Conservation (phyloP, 2,113 vertebrate genomes). For the Himantopus leucocephalus region DNA sequence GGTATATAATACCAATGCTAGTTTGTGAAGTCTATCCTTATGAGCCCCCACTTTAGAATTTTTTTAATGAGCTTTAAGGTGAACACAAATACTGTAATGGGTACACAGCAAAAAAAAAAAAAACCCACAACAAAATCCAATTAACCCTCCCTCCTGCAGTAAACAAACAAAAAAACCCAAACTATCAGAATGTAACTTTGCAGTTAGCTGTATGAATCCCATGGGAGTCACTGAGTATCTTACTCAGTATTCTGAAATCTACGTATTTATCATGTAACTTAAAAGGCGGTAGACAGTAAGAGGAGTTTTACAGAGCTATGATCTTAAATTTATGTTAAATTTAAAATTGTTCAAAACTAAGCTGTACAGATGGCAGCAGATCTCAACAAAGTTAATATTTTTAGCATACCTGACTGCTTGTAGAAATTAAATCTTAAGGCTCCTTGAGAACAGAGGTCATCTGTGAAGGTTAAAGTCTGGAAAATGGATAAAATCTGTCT, state of each 20-base stretch:
- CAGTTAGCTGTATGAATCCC: background rate
- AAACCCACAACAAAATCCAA: background rate
- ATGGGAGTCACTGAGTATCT: background rate
- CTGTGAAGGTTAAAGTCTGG: background rate
- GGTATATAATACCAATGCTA: background rate
- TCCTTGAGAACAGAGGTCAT: background rate
- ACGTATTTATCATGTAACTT: rapidly evolving
- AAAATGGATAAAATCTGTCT: background rate
- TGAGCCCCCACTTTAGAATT: background rate
- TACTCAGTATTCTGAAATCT: background rate
- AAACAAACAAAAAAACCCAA: background rate
- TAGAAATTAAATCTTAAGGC: background rate
- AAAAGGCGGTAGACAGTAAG: background rate
- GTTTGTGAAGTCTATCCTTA: background rate
- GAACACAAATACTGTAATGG: background rate
- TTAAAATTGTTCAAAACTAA: background rate
- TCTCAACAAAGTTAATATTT: background rate
- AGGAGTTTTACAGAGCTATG: background rate
- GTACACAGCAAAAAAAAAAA: background rate
- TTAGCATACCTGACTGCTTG: background rate
- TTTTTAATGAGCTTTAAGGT: background rate
- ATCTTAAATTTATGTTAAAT: background rate
- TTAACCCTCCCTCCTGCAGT: no score
- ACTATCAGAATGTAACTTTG: background rate
- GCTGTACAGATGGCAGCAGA: background rate